A percentile compares a stretch with the other conserved stretches of the same genome.
phyloP scores from a whole-genome alignment of 2,797 vertebrate species.

The Champsocephalus esox region DNA sequence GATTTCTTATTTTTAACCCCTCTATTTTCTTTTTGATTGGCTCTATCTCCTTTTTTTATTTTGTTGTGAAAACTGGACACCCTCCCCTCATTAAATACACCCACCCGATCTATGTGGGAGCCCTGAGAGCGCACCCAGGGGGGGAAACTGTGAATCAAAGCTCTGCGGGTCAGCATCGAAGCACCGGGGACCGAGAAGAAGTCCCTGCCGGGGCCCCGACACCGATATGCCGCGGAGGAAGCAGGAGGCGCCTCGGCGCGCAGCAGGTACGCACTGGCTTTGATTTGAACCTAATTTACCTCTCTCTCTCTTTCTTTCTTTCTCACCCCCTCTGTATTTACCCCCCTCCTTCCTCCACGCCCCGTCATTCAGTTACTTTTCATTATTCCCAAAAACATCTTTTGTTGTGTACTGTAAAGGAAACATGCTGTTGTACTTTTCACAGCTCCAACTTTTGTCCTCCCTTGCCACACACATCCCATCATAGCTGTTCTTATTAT shows the following conservation, averaged over 20 bases:
- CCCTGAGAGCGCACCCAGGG: conserved; percentile 81
- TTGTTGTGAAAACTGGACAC: conserved; percentile 74
- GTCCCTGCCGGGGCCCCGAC: conserved; percentile 72
- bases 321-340: neutral
- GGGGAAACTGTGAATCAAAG: conserved; percentile 86
- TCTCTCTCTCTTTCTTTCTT: neutral
- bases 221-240: conserved; percentile 96
- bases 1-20: neutral
- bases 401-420: conserved; percentile 7
- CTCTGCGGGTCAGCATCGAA: conserved; percentile 82
- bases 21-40: conserved; percentile 20
- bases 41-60: conserved; percentile 54
- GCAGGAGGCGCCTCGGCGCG: conserved; percentile 97
- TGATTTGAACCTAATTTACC: conserved; percentile 32
- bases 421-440: conserved; percentile 5
- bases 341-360: neutral
- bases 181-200: conserved; percentile 85
- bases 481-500: neutral
- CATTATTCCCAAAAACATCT: conserved; percentile 35
- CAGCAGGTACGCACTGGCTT: conserved; percentile 87
- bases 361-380: conserved; percentile 58
- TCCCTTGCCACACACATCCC: neutral
- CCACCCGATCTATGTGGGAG: conserved; percentile 81
- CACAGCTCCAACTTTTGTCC: conserved; percentile 35
- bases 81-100: conserved; percentile 36